A percentile compares a stretch with the other conserved stretches of the same genome.
Evolutionary conservation across 2,113 vertebrate genomes (phyloP).

Genomic region (Hippopotamus amphibius): DNA sequence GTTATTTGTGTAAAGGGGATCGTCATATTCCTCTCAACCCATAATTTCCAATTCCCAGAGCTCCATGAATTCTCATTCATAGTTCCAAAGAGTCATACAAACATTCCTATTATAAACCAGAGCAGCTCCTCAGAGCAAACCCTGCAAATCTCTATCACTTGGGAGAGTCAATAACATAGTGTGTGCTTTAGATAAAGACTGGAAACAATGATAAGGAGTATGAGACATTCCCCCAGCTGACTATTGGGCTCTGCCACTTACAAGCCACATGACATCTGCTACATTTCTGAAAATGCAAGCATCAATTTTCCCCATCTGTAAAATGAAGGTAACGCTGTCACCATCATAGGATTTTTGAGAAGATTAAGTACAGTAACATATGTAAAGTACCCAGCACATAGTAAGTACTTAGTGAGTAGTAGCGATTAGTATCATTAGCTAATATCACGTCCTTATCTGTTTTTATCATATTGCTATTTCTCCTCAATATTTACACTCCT

Average conservation of each 20-base stretch:
- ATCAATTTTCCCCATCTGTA: background rate
- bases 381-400: background rate
- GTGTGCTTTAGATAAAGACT: background rate
- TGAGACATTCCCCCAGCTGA: too few species aligned
- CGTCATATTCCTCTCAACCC: background rate
- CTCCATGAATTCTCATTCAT: background rate
- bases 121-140: background rate
- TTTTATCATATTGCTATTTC: conserved; percentile 19
- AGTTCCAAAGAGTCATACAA: background rate
- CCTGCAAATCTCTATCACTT: background rate
- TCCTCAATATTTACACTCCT: conserved; percentile 35
- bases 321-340: background rate
- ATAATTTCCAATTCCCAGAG: background rate
- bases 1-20: background rate
- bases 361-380: conserved; percentile 13
- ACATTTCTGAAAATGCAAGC: background rate
- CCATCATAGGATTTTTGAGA: background rate
- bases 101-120: background rate
- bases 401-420: background rate
- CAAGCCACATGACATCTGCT: background rate
- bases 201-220: too few species aligned
- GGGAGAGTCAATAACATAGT: background rate
- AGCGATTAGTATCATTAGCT: background rate
- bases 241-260: background rate
- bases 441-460: background rate